A percentile compares a stretch with the other conserved stretches of the same genome.
Conservation (phyloP, 2,888 invertebrate genomes). For the Deilephila elpenor region DNA sequence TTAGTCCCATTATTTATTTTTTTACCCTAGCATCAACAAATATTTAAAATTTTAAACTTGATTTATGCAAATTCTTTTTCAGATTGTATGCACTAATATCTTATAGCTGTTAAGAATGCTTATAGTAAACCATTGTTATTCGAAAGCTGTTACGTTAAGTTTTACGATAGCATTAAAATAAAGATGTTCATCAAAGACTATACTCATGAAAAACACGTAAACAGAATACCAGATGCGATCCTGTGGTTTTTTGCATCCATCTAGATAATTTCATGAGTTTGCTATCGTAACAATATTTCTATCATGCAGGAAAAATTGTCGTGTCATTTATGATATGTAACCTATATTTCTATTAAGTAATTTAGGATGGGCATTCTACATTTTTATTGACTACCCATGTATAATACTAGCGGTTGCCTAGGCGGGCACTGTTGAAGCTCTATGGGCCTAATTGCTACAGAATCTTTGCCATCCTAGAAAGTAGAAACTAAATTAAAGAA, state of each 20-base stretch:
- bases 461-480: too few relatives aligned
- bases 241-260: background rate
- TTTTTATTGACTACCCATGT: too few relatives aligned
- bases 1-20: too few relatives aligned
- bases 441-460: too few relatives aligned
- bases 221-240: slow-evolving; percentile 1
- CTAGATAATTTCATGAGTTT: background rate
- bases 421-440: too few relatives aligned
- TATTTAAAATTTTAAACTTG: too few relatives aligned
- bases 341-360: background rate
- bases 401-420: too few relatives aligned
- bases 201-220: background rate
- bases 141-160: background rate
- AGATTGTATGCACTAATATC: too few relatives aligned
- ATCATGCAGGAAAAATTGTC: background rate
- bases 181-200: slow-evolving; percentile 17
- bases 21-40: too few relatives aligned
- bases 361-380: too few relatives aligned
- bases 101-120: background rate
- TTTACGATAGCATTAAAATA: slow-evolving; percentile 6
- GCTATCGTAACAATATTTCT: background rate
- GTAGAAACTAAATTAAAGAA: too few relatives aligned
- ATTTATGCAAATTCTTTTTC: too few relatives aligned
- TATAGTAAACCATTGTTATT: slow-evolving; percentile 8
- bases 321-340: background rate